Evolutionary conservation across 2,113 vertebrate species (phyloP), one percentile per base, ranked within the genome.

Genomic region (Triplophysa dalaica): DNA sequence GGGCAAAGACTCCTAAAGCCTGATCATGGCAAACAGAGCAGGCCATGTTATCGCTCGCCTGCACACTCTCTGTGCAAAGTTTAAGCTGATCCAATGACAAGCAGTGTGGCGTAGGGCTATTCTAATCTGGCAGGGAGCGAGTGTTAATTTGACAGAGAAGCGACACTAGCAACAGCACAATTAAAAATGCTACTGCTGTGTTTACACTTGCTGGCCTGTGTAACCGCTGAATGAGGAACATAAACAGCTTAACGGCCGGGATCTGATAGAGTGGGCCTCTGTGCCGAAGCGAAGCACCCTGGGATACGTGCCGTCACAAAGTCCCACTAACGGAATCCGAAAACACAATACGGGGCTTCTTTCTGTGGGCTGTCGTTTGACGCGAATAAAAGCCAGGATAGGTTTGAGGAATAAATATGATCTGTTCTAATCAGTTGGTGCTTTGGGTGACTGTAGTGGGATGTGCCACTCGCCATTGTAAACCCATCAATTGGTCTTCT

Each of bases 61-160:
- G 88, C 92, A 94, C 85, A 83, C 91, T 89, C 26, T 84, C 89
- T 89, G 89, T 91, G 88, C 88, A 92, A 93, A 94, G 92, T 93
- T 94, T 93, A 93, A 93, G 91, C 92, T 91, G 91, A 94, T 92
- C 88, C 87, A 11, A 75, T 88, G 92, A 92, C 92, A 92, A 90
- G 87, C 84, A 83, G 81, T 79, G 17, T 84, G 81, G 65, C 54
- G 67, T 80, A 52, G 63, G 79, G 83, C 45, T 83, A 80, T 83
- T 82, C 87, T 93, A 93, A 93, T 93, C 92, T 93, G 90, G 86
- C 84, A 80, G 85, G 81, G 84, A 87, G 81, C 81, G 85, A 82
- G 80, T 83, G 87, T 87, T 91, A 89, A 91, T 91, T 89, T 90
- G 85, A 89, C 89, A 86, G 89, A 90, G 89, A 85, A 90, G 88